Base-by-base conservation (phyloP, 2,888 invertebrate genomes). In the Choreutis nemorana region DNA sequence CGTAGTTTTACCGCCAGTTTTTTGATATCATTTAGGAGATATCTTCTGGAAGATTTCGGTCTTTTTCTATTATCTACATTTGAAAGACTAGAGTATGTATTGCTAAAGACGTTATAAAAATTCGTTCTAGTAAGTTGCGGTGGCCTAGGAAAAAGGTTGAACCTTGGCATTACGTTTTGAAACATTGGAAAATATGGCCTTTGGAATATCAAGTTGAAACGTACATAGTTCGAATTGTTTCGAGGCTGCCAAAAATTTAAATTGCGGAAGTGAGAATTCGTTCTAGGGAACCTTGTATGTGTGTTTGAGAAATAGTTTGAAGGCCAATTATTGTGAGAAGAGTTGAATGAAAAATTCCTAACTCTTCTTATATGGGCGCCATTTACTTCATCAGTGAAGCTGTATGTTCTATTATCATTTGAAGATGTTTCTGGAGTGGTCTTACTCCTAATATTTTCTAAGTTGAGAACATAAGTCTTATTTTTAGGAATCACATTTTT, bases 401-500 rank as follows among this genome's bases (percentile, higher is more conserved):
- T 56, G 22, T 57, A 60, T 8, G 49, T 31, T 23, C 39, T 38
- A 8, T 46, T 36, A n/a, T 50, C 43, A n/a, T 39, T 35, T 3
- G 53, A 45, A 3, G 35, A 13, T 2, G 43, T 30, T 18, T 30
- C 42, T 3, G 23, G 20, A n/a, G n/a, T n/a, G n/a, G n/a, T n/a
- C n/a, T n/a, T n/a, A n/a, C n/a, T n/a, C n/a, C n/a, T n/a, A n/a
- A 72, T 36, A 29, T 42, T 49, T 8, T 51, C 39, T 13, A 72
- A 16, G 44, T 72, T 61, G 1, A 77, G 29, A 2, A 44, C 42
- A 42, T 71, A 73, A n/a, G 33, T 37, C 4, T 50, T 34, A 28
- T 61, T 61, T 31, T 55, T 61, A n/a, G 68, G 46, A 30, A 47
- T 51, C 28, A 75, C 47, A 38, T 61, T 62, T 35, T 52, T 43